phyloP scores from a whole-genome alignment of 2,888 invertebrate species.

The Euclidia mi region DNA sequence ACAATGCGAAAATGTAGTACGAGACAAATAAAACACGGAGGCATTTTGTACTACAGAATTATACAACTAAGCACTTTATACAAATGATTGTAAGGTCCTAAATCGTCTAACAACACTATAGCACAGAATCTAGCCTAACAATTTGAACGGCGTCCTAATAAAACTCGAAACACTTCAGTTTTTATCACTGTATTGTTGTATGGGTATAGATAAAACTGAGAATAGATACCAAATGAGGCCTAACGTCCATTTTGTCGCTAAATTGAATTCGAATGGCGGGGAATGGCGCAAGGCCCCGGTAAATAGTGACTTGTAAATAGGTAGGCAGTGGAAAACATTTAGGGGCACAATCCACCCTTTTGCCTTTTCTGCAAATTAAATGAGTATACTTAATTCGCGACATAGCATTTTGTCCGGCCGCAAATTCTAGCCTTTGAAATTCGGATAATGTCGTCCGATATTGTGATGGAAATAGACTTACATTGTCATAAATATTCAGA shows the following conservation, averaged over 20 bases:
- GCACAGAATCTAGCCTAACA: not conserved
- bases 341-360: constrained; percentile 80
- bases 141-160: not conserved
- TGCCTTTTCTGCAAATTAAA: constrained; percentile 84
- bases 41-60: no score
- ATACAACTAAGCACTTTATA: no score
- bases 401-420: constrained; percentile 32
- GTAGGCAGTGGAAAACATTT: constrained; percentile 71
- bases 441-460: constrained; percentile 16
- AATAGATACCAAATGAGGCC: constrained; percentile 77
- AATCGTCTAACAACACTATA: no score
- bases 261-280: constrained; percentile 85
- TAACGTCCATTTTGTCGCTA: constrained; percentile 81
- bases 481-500: no score
- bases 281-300: constrained; percentile 69
- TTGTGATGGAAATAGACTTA: constrained; percentile 12
- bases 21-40: no score
- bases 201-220: constrained; percentile 52
- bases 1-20: no score
- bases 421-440: constrained; percentile 24
- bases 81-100: no score
- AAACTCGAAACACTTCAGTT: no score
- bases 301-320: constrained; percentile 85
- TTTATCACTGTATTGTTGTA: constrained; percentile 26
- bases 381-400: constrained; percentile 67